Evolutionary conservation across 2,888 invertebrate genomes (phyloP), one percentile per base, ranked within the genome.

Genomic region (Fabriciana adippe): DNA sequence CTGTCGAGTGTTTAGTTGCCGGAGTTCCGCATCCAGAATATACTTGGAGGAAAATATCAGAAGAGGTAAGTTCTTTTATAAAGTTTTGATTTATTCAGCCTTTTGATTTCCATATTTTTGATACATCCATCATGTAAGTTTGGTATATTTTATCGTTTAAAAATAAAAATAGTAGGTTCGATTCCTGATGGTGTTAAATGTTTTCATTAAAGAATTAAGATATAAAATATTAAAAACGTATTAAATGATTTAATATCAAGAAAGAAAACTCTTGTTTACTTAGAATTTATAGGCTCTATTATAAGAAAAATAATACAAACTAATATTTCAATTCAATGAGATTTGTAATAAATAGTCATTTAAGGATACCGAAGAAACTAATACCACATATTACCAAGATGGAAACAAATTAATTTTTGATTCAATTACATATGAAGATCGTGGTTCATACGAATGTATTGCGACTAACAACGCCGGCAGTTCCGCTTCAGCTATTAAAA

Each of bases 401-500:
- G 70, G 78, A 1, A 88, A 86, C 62, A 81, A 74, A 14, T 78
- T 92, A 51, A 70, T 76, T 59, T 86, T 91, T 64, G 76, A 84
- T 3, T 78, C 65, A 2, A 73, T 87, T 14, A 64, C 70, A 61
- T 74, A 76, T 13, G 76, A 81, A 16, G 90, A 92, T 62, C 77
- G 78, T 35, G 92, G 92, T 0, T 77, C 71, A 2, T 92, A 92
- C 57, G 81, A 86, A 72, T 92, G 92, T 69, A 76, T 70, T 41
- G 89, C 87, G 0, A 66, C 67, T 8, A 92, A 90, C 61, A 57
- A 64, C 2, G 89, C 84, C 62, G 92, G 91, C 6, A 76, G 69
- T 1, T 70, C 74, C 6, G 77, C 70, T 6, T 75, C 72, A 57
- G 66, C 75, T 57, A 81, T 89, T 26, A 74, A 69, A 57, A 82